Evolutionary conservation across 92 coral and sea anemone species (phyloP).

Genomic region (Montipora capitata): DNA sequence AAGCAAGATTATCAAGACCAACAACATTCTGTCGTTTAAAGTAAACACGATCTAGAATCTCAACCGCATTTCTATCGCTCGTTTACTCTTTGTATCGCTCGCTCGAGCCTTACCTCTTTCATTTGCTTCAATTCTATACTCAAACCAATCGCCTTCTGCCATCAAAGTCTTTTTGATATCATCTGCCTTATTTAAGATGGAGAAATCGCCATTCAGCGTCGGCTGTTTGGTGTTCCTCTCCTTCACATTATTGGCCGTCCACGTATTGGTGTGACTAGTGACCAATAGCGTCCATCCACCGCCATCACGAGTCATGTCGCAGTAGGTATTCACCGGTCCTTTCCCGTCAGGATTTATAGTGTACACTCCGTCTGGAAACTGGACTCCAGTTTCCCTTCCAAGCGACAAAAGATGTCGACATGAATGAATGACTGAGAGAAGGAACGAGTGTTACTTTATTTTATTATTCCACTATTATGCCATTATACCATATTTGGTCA

Average conservation of each 20-base stretch:
- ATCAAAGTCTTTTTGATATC: slow-evolving; percentile 61
- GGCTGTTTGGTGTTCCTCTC: slow-evolving; percentile 59
- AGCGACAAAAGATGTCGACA: slow-evolving; percentile 75
- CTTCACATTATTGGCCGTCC: slow-evolving; percentile 63
- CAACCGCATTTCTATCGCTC: too few relatives aligned
- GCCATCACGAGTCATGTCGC: slow-evolving; percentile 89
- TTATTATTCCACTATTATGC: too few relatives aligned
- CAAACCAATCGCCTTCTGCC: slow-evolving; percentile 64
- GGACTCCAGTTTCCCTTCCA: slow-evolving; percentile 52
- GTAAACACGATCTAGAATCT: too few relatives aligned
- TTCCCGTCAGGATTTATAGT: slow-evolving; percentile 79
- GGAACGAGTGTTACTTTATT: neutral
- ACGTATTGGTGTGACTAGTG: slow-evolving; percentile 80
- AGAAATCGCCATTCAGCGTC: slow-evolving; percentile 68
- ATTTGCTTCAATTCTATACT: slow-evolving; percentile 83
- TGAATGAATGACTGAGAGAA: slow-evolving; percentile 69
- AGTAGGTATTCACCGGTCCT: slow-evolving; percentile 64
- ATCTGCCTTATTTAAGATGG: slow-evolving; percentile 78
- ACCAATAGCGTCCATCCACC: slow-evolving; percentile 93
- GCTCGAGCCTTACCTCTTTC: slow-evolving; percentile 48
- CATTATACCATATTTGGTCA: too few relatives aligned
- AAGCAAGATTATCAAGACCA: too few relatives aligned
- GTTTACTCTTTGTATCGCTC: too few relatives aligned
- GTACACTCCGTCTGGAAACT: slow-evolving; percentile 84
- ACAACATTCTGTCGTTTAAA: too few relatives aligned